These are phyloP conservation scores for Xylophagus ater DNA, from an alignment of 2,888 invertebrate species.

Conservation along the genomic window DNA sequence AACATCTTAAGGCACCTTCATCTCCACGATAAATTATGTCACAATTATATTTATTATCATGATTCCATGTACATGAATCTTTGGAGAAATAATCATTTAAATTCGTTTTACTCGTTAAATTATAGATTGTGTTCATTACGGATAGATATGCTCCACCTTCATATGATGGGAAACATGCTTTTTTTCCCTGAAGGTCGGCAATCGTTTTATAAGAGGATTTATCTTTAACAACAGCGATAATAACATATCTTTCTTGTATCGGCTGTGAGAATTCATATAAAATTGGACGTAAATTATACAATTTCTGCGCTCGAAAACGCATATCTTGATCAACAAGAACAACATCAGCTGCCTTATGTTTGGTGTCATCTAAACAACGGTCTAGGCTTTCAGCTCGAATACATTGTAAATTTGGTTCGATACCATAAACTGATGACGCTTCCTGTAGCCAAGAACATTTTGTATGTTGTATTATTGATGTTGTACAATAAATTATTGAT, in stretches of 20 bases:
- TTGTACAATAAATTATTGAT: slow-evolving; percentile 54
- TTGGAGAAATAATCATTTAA: slow-evolving; percentile 49
- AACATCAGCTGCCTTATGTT: slow-evolving; percentile 54
- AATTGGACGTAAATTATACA: slow-evolving; percentile 27
- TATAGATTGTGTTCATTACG: slow-evolving; percentile 40
- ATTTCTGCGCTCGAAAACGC: slow-evolving; percentile 57
- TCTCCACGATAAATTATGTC: slow-evolving; percentile 44
- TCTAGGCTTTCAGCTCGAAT: slow-evolving; percentile 46
- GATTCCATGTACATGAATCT: slow-evolving; percentile 50
- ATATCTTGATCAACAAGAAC: slow-evolving; percentile 61
- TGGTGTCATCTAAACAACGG: slow-evolving; percentile 58
- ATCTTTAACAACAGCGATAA: slow-evolving; percentile 56
- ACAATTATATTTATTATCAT: slow-evolving; percentile 26
- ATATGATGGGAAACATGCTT: slow-evolving; percentile 71
- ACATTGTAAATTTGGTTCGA: slow-evolving; percentile 72
- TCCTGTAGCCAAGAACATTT: slow-evolving; percentile 74
- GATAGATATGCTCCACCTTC: slow-evolving; percentile 61
- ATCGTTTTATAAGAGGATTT: slow-evolving; percentile 46
- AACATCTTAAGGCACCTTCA: slow-evolving; percentile 51
- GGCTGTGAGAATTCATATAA: slow-evolving; percentile 30
- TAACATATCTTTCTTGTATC: slow-evolving; percentile 35
- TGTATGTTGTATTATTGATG: slow-evolving; percentile 53
- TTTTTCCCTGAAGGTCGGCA: slow-evolving; percentile 54
- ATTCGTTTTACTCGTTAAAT: slow-evolving; percentile 38
- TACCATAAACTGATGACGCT: slow-evolving; percentile 60